These are phyloP conservation scores for Chrysochloris asiatica DNA, from an alignment of 2,113 vertebrate species.

Conservation along the genomic window DNA sequence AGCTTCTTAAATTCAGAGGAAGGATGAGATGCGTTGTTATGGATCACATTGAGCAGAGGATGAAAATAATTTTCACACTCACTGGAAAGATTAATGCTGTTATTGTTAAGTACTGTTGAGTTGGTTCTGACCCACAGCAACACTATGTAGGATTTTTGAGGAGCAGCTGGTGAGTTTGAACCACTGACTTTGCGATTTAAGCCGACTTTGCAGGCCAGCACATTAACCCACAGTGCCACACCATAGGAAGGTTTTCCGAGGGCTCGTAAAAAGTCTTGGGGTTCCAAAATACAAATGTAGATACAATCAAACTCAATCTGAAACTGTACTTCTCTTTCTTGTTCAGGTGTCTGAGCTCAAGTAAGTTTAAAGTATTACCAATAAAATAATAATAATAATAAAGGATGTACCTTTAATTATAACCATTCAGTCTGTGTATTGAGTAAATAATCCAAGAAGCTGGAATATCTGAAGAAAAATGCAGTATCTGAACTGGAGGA, in stretches of 20 bases:
- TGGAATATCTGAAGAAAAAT: background rate
- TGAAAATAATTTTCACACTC: background rate
- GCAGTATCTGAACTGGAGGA: background rate
- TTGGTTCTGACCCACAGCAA: too few species aligned
- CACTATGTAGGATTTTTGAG: too few species aligned
- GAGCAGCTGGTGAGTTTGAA: too few species aligned
- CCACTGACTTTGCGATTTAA: too few species aligned
- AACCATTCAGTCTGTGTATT: background rate
- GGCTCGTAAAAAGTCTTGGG: background rate
- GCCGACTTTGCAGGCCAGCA: too few species aligned
- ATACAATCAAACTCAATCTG: background rate
- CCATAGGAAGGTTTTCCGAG: background rate
- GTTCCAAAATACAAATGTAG: background rate
- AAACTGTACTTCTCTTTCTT: too few species aligned
- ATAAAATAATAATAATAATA: too few species aligned
- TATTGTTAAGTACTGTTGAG: too few species aligned
- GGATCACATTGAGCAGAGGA: background rate
- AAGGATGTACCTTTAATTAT: too few species aligned
- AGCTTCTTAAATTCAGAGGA: background rate
- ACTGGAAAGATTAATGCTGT: background rate
- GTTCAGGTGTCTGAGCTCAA: too few species aligned
- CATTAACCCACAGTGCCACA: too few species aligned
- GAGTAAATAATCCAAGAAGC: background rate
- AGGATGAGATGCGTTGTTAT: background rate
- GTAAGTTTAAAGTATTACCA: too few species aligned